phyloP scores from a whole-genome alignment of 2,797 vertebrate species.

The Lemur catta region DNA sequence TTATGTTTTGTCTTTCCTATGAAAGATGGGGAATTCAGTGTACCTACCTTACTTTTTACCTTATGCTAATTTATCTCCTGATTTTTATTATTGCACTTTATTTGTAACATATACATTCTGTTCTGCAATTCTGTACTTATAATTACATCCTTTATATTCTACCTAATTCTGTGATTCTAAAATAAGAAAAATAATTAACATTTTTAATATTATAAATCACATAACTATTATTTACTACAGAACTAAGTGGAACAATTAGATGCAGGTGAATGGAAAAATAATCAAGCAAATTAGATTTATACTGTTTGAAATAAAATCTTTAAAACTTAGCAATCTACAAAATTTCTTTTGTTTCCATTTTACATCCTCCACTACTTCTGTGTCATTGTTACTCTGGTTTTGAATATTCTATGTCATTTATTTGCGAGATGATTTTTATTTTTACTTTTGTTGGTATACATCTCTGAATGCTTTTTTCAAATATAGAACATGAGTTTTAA shows the following conservation, averaged over 20 bases:
- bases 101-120: background rate
- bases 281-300: background rate
- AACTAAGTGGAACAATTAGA: background rate
- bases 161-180: background rate
- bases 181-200: slow-evolving; percentile 11
- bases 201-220: background rate
- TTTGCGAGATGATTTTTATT: background rate
- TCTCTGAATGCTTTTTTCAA: background rate
- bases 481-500: background rate
- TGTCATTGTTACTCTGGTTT: background rate
- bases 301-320: slow-evolving; percentile 2
- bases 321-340: background rate
- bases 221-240: background rate
- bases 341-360: background rate
- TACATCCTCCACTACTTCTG: background rate
- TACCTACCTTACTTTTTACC: background rate
- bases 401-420: background rate
- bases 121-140: background rate
- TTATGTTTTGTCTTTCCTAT: background rate
- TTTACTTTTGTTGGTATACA: background rate
- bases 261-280: background rate
- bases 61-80: background rate
- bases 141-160: background rate
- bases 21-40: background rate
- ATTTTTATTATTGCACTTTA: background rate